Evolutionary conservation across 2,797 vertebrate genomes (phyloP), one percentile per base, ranked within the genome.

Genomic region (Siniperca obscura): DNA sequence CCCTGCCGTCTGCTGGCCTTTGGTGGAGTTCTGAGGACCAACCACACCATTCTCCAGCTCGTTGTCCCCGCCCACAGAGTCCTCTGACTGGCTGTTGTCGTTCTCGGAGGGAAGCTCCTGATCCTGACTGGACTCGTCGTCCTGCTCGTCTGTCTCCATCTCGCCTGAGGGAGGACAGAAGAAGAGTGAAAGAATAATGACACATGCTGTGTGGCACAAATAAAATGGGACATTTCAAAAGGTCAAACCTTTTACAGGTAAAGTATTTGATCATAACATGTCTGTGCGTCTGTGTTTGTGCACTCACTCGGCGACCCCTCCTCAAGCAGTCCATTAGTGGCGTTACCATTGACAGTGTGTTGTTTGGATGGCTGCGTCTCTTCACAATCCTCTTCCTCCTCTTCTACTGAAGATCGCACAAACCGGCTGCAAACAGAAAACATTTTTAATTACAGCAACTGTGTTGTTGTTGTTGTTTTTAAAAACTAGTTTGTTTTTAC

Each of bases 71-170:
- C 97, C 97, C 89, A 98, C 97, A 0, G 98, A 99, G 86, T 99
- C 98, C 95, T 99, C 98, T 2, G 98, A 99, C 44, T 99, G 98
- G 92, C 98, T 99, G 90, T 98, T 98, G 90, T 99, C 98, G 60
- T 98, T 99, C 93, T 99, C 98, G 0, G 98, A 99, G 59, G 98
- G 98, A 88, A 99, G 96, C 86, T 99, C 98, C 92, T 99, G 98
- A 96, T 99, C 98, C 93, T 99, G 98, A 79, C 98, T 99, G 73
- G 98, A 99, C 91, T 99, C 98, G 22, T 99, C 98, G 71, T 99
- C 98, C 92, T 97, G 98, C 84, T 99, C 98, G 77, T 99, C 98
- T 0, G 98, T 99, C 93, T 99, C 98, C 98, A 99, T 99, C 95
- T 99, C 98, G 91, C 98, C 98, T 99, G 84, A 8, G 48, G 62